phyloP scores from a whole-genome alignment of 1,140 invertebrate genomes.

The Drosophila albomicans region DNA sequence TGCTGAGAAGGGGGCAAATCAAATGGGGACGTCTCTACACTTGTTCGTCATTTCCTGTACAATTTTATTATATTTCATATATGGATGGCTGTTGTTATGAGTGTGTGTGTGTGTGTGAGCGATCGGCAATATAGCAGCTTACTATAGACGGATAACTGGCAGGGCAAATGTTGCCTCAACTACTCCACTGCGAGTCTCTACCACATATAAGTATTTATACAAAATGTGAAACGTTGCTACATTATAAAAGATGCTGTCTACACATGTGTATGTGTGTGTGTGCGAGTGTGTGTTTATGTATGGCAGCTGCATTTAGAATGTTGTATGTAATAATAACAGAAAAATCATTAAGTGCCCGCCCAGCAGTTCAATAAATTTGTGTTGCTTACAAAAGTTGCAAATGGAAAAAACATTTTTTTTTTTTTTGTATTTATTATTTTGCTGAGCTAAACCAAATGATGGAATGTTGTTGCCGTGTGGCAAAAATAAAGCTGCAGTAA shows the following conservation, averaged over 20 bases:
- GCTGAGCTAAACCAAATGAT: slow-evolving; percentile 8
- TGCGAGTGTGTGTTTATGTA: not conserved
- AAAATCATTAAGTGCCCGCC: slow-evolving; percentile 44
- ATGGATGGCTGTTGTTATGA: slow-evolving; percentile 49
- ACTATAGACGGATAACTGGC: slow-evolving; percentile 23
- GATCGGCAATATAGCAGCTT: slow-evolving; percentile 64
- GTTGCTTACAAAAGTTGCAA: slow-evolving; percentile 20
- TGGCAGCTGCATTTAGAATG: slow-evolving; percentile 21
- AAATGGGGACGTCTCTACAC: slow-evolving; percentile 44
- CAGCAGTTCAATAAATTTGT: slow-evolving; percentile 38
- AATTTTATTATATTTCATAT: slow-evolving; percentile 84
- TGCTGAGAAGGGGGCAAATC: slow-evolving; percentile 10
- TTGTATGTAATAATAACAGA: slow-evolving; percentile 46
- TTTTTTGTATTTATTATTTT: not conserved
- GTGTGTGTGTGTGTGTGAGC: slow-evolving; percentile 33
- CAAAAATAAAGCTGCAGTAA: not conserved
- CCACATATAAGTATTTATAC: slow-evolving; percentile 40
- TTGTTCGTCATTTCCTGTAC: slow-evolving; percentile 82
- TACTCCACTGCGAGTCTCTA: not conserved
- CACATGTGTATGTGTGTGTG: not conserved
- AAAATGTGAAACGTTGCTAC: slow-evolving; percentile 45
- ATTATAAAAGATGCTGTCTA: slow-evolving; percentile 37
- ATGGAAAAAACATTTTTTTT: slow-evolving; percentile 8
- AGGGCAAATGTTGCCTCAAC: slow-evolving; percentile 34
- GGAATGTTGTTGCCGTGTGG: not conserved